Percentiles rank a stretch among this genome's conserved stretches.
Conservation (phyloP, 2,888 invertebrate species). For the Monoplex corrugatus region DNA sequence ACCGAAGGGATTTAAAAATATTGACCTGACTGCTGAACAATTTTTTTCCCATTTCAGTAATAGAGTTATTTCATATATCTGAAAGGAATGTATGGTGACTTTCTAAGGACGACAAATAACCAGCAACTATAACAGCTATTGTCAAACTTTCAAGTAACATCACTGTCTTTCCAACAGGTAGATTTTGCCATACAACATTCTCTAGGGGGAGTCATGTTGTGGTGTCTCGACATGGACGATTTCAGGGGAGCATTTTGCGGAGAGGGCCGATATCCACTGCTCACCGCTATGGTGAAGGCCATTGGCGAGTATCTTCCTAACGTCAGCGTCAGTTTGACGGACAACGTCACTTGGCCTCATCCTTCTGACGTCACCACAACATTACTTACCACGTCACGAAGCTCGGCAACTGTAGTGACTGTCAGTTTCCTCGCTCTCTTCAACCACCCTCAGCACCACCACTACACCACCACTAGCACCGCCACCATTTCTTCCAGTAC, state of each 20-base stretch:
- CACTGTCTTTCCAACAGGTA: constrained; percentile 82
- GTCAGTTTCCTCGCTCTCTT: background rate
- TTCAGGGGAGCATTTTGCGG: constrained; percentile 72
- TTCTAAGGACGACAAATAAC: background rate
- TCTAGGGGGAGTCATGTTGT: constrained; percentile 82
- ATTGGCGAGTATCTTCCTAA: constrained; percentile 50
- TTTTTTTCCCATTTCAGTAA: no score
- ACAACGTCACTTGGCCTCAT: constrained; percentile 26
- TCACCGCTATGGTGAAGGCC: constrained; percentile 62
- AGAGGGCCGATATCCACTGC: constrained; percentile 69
- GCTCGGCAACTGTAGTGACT: background rate
- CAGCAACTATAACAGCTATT: background rate
- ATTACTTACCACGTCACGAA: background rate
- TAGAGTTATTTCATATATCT: no score
- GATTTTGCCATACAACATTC: constrained; percentile 89
- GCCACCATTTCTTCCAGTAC: background rate
- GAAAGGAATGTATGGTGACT: no score
- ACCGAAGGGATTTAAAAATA: no score
- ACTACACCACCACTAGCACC: background rate
- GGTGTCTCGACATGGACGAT: constrained; percentile 76
- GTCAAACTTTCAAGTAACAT: background rate
- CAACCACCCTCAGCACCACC: background rate
- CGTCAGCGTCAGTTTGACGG: constrained; percentile 21
- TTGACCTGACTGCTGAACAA: no score
- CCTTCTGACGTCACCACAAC: background rate